phyloP scores from a whole-genome alignment of 1,140 invertebrate genomes.

The Apolygus lucorum region DNA sequence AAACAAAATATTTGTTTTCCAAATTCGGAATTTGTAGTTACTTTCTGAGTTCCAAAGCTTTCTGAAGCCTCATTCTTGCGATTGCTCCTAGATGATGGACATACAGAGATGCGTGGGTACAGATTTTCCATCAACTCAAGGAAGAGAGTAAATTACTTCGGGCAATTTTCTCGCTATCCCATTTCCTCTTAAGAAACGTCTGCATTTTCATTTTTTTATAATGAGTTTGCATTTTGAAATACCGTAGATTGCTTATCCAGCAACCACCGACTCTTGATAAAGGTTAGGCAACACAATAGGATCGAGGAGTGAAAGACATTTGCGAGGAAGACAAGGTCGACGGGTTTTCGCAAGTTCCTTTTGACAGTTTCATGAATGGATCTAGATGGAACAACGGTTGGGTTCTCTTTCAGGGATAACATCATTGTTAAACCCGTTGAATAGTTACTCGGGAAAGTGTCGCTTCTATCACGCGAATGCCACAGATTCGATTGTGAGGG shows the following conservation, averaged over 20 bases:
- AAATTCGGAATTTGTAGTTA: too few species aligned
- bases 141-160: too few species aligned
- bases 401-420: neutral
- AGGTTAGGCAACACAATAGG: neutral
- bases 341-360: neutral
- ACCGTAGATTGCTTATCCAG: neutral
- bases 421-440: neutral
- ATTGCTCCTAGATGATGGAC: too few species aligned
- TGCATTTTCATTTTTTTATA: neutral
- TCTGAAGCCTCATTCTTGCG: too few species aligned
- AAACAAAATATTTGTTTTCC: too few species aligned
- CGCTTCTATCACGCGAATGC: neutral
- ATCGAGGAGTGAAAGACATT: neutral
- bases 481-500: too few species aligned
- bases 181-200: neutral
- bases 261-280: neutral
- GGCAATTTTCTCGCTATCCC: too few species aligned
- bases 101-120: too few species aligned
- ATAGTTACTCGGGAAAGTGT: neutral
- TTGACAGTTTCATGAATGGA: neutral
- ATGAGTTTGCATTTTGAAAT: neutral
- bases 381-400: neutral
- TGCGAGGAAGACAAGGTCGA: neutral
- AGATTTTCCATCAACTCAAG: too few species aligned
- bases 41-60: too few species aligned